A percentile compares a stretch with the other conserved stretches of the same genome.
Evolutionary conservation across 2,797 vertebrate species (phyloP).

Genomic region (Channallabes apus): DNA sequence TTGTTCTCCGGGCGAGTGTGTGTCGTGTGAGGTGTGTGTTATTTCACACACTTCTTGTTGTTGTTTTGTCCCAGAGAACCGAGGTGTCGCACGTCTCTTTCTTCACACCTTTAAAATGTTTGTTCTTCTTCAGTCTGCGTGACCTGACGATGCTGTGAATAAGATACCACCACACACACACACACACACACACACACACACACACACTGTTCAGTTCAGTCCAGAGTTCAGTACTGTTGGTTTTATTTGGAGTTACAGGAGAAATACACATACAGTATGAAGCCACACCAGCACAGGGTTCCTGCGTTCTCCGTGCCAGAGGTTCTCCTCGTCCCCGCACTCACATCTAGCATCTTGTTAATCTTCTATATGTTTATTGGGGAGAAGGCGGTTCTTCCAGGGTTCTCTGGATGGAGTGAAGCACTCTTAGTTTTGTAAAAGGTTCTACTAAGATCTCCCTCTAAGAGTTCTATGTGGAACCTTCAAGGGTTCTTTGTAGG

Average conservation of each 20-base stretch:
- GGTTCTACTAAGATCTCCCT: neutral
- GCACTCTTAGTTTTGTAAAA: neutral
- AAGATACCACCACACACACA: conserved; percentile 7
- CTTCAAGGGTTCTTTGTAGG: neutral
- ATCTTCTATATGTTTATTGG: neutral
- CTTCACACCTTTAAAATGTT: neutral
- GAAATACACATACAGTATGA: neutral
- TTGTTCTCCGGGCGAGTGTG: conserved; percentile 2
- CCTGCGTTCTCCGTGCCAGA: neutral
- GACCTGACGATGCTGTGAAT: neutral
- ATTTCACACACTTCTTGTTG: neutral
- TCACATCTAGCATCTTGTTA: neutral
- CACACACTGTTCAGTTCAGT: neutral
- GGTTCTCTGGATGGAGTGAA: neutral
- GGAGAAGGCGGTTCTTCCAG: neutral
- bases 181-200: conserved; percentile 22
- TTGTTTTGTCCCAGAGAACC: neutral
- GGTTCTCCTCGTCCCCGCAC: neutral
- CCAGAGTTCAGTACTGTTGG: neutral
- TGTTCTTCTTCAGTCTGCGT: neutral
- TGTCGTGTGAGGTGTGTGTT: neutral
- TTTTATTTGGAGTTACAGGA: neutral
- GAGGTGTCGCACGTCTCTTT: neutral
- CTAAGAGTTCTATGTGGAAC: neutral
- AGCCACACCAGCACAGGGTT: neutral